Evolutionary conservation across 2,888 invertebrate genomes (phyloP), one percentile per base, ranked within the genome.

Genomic region (Xanthorhoe spadicearia): DNA sequence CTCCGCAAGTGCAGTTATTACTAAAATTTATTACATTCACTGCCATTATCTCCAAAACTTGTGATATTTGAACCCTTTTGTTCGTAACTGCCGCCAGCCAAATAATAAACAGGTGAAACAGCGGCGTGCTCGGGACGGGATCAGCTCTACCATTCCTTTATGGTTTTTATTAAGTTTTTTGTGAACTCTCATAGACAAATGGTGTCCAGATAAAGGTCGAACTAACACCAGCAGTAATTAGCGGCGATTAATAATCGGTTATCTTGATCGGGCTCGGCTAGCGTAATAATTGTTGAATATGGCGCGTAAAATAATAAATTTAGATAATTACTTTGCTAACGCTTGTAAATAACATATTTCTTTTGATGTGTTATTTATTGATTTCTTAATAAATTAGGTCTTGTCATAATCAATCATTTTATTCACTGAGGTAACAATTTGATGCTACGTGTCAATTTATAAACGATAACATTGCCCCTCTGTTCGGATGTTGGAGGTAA

Each of bases 181-280:
- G 83, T 84, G 71, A 74, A 70, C 72, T 69, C 70, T 74, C 80
- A 80, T 83, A 88, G 83, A 83, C 85, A 87, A 92, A 89, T 88
- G 88, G 90, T 92, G 93, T 92, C 86, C 89, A 88, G 90, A 92
- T 91, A 90, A 84, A 89, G 90, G 90, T 89, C 88, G 89, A 85
- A 85, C 90, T 89, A 93, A 93, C 92, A 93, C 93, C 92, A 89
- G 92, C 93, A 93, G 92, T 93, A 92, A 93, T 92, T 93, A 93
- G 91, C 78, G 86, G 84, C 90, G 86, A 92, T 93, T 93, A 92
- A 93, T 92, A 91, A 92, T 91, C 85, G 86, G 87, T 91, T 93
- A 93, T 93, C 93, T 93, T 86, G 92, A 92, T 92, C 78, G 71
- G 76, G 74, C 75, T 82, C 84, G 79, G 79, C 85, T 84, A 87